A percentile compares a stretch with the other conserved stretches of the same genome.
Conservation (phyloP, 2,113 vertebrate genomes). For the Neotoma lepida region DNA sequence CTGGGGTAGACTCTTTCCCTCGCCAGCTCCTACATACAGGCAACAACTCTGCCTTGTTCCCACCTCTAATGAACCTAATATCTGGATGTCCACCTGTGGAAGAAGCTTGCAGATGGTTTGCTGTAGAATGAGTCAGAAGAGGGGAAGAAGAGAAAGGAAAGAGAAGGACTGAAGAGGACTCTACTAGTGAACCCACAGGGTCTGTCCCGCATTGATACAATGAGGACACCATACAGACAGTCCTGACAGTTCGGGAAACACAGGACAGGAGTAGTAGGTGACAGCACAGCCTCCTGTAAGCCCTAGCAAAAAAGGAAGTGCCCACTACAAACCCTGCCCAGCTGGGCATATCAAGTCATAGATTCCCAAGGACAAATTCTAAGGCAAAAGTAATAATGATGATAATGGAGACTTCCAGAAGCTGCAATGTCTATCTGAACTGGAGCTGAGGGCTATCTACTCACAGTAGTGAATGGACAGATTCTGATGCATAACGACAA, state of each 20-base stretch:
- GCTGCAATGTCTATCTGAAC: background rate
- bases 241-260: background rate
- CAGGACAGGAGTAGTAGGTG: background rate
- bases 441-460: background rate
- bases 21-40: rapidly evolving
- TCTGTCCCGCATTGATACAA: background rate
- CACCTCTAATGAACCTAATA: background rate
- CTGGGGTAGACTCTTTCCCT: background rate
- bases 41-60: background rate
- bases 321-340: background rate
- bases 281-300: background rate
- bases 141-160: too few species aligned
- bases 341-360: background rate
- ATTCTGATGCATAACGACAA: rapidly evolving
- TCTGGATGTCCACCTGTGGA: background rate
- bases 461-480: rapidly evolving
- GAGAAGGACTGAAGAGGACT: background rate
- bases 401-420: background rate
- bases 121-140: background rate
- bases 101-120: background rate
- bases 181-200: background rate
- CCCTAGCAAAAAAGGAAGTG: background rate
- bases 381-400: background rate
- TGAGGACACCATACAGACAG: background rate
- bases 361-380: background rate